Percentiles rank a stretch among this genome's conserved stretches.
Evolutionary conservation across 1,140 invertebrate genomes (phyloP).

Genomic region (Papilio dardanus): DNA sequence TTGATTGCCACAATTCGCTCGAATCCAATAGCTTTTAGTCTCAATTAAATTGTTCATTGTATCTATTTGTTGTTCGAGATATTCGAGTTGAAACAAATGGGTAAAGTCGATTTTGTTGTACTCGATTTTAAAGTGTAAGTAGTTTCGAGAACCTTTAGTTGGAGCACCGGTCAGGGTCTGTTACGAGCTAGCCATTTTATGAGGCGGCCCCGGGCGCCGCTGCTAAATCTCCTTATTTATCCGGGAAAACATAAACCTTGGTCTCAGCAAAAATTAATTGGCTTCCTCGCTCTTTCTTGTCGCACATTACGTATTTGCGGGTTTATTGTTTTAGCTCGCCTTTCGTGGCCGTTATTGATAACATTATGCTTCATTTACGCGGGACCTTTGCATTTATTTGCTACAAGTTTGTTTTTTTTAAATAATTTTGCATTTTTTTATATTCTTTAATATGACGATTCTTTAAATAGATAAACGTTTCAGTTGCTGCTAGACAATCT

Average conservation of each 20-base stretch:
- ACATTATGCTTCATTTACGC: conserved; percentile 13
- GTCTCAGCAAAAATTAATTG: conserved; percentile 80
- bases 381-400: neutral
- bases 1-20: conserved; percentile 13
- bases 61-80: conserved; percentile 1
- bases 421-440: neutral
- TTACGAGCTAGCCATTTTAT: conserved; percentile 74
- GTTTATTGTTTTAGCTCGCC: conserved; percentile 65
- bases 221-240: conserved; percentile 81
- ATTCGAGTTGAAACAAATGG: conserved; percentile 12
- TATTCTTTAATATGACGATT: neutral
- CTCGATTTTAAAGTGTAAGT: conserved; percentile 40
- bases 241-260: conserved; percentile 77
- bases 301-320: conserved; percentile 66
- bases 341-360: conserved; percentile 58
- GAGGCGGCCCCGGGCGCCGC: conserved; percentile 65
- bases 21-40: conserved; percentile 1
- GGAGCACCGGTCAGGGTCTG: conserved; percentile 60
- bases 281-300: conserved; percentile 72
- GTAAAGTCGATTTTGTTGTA: conserved; percentile 30
- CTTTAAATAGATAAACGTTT: neutral
- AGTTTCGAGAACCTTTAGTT: conserved; percentile 65
- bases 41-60: conserved; percentile 15
- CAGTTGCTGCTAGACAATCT: neutral
- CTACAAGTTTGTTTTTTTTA: neutral